phyloP scores from a whole-genome alignment of 1,140 invertebrate species.

The Drosophila arizonae region DNA sequence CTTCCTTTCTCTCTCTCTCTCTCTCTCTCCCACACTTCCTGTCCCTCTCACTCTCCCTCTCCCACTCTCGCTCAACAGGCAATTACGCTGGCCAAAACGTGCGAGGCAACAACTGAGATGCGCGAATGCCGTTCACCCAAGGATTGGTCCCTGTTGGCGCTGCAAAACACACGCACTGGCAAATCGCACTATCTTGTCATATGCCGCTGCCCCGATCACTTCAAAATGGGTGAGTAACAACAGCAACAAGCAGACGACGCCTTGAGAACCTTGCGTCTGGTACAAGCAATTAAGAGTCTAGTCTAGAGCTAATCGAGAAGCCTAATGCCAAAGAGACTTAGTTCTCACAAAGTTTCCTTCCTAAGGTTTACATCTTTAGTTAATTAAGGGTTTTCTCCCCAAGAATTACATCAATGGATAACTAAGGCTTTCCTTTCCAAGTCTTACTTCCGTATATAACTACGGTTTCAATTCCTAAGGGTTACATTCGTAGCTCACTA shows the following conservation, averaged over 20 bases:
- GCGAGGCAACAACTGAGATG: slow-evolving; percentile 94
- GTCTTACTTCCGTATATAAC: too few species aligned
- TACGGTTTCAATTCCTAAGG: too few species aligned
- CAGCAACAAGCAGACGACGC: background rate
- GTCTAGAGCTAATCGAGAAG: too few species aligned
- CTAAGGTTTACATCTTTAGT: background rate
- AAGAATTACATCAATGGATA: too few species aligned
- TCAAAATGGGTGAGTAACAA: slow-evolving; percentile 88
- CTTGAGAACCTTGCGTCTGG: too few species aligned
- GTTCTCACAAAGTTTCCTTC: background rate
- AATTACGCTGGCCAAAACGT: slow-evolving; percentile 95
- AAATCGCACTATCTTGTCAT: slow-evolving; percentile 97
- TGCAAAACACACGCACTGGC: slow-evolving; percentile 95
- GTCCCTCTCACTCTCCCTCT: background rate
- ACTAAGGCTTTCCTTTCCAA: too few species aligned
- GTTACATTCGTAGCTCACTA: background rate
- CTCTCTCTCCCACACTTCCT: background rate
- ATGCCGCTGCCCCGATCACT: slow-evolving; percentile 93
- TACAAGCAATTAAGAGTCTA: too few species aligned
- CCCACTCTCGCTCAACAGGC: slow-evolving; percentile 83
- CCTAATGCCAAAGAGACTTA: too few species aligned
- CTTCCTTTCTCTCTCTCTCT: background rate
- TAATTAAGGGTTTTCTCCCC: too few species aligned
- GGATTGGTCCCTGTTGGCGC: slow-evolving; percentile 95
- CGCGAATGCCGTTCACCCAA: slow-evolving; percentile 92